Base-by-base conservation (phyloP, 2,888 invertebrate genomes). In the Mesodorylaimus sp. region DNA sequence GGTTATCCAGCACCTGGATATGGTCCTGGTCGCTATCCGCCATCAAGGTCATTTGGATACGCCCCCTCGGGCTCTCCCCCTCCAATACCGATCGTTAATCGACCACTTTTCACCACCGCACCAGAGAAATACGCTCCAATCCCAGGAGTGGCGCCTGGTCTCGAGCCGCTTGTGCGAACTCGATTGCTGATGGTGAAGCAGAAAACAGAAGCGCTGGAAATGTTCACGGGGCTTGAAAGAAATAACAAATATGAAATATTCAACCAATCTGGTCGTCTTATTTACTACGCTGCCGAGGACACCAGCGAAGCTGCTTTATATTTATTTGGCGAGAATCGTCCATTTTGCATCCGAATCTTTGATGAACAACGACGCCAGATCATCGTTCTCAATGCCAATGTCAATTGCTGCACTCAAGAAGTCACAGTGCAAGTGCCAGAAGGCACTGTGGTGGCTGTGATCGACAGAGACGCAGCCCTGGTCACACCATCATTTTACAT, bases 251-350 rank as follows among this genome's bases (percentile, higher is more conserved):
- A 58, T 46, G 54, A 53, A 19, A 39, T 59, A 25, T 50, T 51
- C 42, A 58, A 59, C 45, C 52, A 53, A 1, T 53, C 52, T 37
- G 58, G 56, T 3, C 54, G 58, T 41, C 56, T 56, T 52, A 54
- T 56, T 2, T 59, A 57, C 45, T 58, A 56, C 51, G 42, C 42
- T 7, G 10, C 10, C 23, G 42, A 41, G 23, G 42, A 32, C 10
- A 32, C 32, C 10, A 10, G 16, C 32, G 10, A 10, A 10, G 10
- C 16, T 16, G 32, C 32, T 32, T 16, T 32, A 16, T 10, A 10
- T 16, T 32, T 13, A 13, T 13, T 32, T 10, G 32, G 32, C 10
- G 16, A 32, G 16, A 32, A 32, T 32, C 10, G 32, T 10, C 32
- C 32, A 13, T 32, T 32, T 16, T 13, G 10, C 32, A 32, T 32